These are phyloP conservation scores for Clepsis dumicolana DNA, from an alignment of 2,888 invertebrate species.

Conservation along the genomic window DNA sequence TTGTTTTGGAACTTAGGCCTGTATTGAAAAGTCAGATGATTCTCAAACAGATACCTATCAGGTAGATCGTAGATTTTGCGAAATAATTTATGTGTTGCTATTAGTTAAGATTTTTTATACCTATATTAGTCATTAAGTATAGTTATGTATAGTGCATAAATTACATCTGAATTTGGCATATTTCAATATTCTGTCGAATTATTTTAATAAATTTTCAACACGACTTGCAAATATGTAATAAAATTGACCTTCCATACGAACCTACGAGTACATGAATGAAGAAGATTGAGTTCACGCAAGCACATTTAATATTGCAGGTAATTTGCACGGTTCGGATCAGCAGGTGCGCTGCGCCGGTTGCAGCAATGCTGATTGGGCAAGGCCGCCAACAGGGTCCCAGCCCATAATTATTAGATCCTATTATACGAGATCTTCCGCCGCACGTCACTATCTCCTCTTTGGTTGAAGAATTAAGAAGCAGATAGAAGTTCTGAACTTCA, in stretches of 20 bases:
- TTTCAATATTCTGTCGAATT: too few relatives aligned
- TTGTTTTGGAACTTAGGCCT: background rate
- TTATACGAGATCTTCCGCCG: slow-evolving; percentile 27
- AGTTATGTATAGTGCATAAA: too few relatives aligned
- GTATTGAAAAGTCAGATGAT: background rate
- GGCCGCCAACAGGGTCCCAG: slow-evolving; percentile 45
- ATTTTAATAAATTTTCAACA: too few relatives aligned
- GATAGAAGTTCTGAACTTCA: background rate
- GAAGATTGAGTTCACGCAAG: slow-evolving; percentile 55
- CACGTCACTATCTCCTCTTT: background rate
- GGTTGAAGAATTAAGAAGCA: background rate
- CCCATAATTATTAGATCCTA: slow-evolving; percentile 27
- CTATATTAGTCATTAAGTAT: too few relatives aligned
- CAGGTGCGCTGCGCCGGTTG: slow-evolving; percentile 79
- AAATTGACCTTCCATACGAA: slow-evolving; percentile 1
- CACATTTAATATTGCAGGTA: slow-evolving; percentile 59
- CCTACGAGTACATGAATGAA: slow-evolving; percentile 26
- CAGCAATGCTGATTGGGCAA: slow-evolving; percentile 83
- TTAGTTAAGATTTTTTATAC: too few relatives aligned
- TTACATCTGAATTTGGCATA: too few relatives aligned
- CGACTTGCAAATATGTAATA: background rate
- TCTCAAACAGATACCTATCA: background rate
- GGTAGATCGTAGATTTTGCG: too few relatives aligned
- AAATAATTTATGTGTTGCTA: too few relatives aligned
- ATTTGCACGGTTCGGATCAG: slow-evolving; percentile 76